Evolutionary conservation across 2,113 vertebrate species (phyloP).

Genomic region (Eulemur macaco): DNA sequence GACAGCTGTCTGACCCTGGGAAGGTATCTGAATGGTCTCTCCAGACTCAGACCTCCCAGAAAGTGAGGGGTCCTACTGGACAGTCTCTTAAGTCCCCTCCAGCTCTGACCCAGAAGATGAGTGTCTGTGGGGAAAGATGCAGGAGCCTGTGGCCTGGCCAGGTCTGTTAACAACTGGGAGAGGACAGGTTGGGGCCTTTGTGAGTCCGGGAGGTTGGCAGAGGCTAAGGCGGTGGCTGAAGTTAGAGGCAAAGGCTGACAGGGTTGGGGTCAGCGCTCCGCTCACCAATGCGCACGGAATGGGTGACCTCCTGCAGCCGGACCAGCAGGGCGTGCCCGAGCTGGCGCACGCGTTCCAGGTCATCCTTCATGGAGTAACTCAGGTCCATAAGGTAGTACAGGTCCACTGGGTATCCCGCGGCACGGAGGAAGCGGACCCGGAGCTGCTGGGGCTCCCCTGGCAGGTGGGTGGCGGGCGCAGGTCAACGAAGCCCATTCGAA

Average conservation of each 20-base stretch:
- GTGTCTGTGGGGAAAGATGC: background rate
- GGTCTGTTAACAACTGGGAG: background rate
- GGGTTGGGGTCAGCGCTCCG: fast-evolving
- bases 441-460: conserved; percentile 84
- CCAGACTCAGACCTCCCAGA: background rate
- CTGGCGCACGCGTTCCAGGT: conserved; percentile 86
- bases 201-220: background rate
- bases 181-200: background rate
- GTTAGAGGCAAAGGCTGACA: background rate
- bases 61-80: background rate
- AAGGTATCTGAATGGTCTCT: background rate
- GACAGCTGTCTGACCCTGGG: background rate
- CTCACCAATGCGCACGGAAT: conserved; percentile 86
- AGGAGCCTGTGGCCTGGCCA: background rate
- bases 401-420: conserved; percentile 88
- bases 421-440: conserved; percentile 83
- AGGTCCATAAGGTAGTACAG: conserved; percentile 91
- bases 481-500: background rate
- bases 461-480: fast-evolving
- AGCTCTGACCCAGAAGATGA: background rate
- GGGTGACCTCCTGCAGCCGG: conserved; percentile 77
- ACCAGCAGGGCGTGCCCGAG: conserved; percentile 84
- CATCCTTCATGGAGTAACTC: conserved; percentile 90
- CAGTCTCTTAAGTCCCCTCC: background rate
- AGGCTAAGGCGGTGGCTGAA: background rate